Conservation (phyloP, 1,140 invertebrate species). For the Gonioctena quinquepunctata region DNA sequence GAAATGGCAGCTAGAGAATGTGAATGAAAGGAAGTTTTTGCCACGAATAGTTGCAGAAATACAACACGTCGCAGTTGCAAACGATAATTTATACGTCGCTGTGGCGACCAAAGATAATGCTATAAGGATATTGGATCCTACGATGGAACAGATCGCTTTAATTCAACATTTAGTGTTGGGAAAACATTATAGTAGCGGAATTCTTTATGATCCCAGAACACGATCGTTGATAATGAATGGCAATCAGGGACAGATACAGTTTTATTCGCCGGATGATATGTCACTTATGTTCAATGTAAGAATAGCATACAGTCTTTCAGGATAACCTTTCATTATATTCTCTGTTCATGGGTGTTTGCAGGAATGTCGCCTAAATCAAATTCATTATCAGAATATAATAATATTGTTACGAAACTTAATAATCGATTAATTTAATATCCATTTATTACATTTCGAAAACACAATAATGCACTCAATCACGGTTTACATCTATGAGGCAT, state of each 20-base stretch:
- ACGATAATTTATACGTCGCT: constrained; percentile 68
- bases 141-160: constrained; percentile 61
- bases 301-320: no score
- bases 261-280: constrained; percentile 71
- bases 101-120: constrained; percentile 76
- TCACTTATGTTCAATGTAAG: constrained; percentile 76
- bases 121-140: constrained; percentile 69
- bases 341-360: no score
- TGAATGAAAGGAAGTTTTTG: constrained; percentile 65
- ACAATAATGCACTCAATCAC: no score
- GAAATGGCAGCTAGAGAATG: constrained; percentile 70
- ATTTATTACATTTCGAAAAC: no score
- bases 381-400: no score
- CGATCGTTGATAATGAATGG: constrained; percentile 76
- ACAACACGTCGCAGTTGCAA: constrained; percentile 67
- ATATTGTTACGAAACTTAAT: no score
- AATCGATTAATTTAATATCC: no score
- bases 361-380: no score
- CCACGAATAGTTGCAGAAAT: constrained; percentile 76
- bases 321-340: no score
- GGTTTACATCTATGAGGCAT: no score
- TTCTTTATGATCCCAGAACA: constrained; percentile 69
- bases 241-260: constrained; percentile 78
- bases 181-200: constrained; percentile 64
- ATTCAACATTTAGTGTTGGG: constrained; percentile 73